Evolutionary conservation across 2,797 vertebrate genomes (phyloP).

Genomic region (Taeniopygia guttata): DNA sequence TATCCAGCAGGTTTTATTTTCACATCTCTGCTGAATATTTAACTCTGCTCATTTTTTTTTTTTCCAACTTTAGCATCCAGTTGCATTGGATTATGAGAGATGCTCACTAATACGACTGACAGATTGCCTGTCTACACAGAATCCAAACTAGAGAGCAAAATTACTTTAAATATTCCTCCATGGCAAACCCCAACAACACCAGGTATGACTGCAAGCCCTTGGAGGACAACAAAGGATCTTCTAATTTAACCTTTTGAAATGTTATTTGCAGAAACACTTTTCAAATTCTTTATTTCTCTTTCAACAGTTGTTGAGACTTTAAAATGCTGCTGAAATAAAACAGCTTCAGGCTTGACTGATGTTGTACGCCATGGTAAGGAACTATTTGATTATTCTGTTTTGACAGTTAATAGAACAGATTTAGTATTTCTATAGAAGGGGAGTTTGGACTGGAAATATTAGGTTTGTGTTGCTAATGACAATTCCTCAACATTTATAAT

Average conservation of each 20-base stretch:
- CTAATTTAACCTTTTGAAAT: conserved; percentile 65
- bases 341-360: conserved; percentile 6
- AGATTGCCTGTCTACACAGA: conserved; percentile 45
- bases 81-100: conserved; percentile 20
- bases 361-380: background rate
- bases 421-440: background rate
- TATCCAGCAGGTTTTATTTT: background rate
- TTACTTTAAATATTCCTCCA: conserved; percentile 27
- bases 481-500: background rate
- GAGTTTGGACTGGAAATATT: background rate
- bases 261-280: background rate
- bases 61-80: background rate
- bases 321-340: conserved; percentile 14
- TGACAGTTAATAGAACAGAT: background rate
- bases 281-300: background rate
- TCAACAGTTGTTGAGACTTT: conserved; percentile 47
- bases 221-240: conserved; percentile 51
- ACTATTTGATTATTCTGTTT: background rate
- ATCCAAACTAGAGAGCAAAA: background rate
- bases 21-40: background rate
- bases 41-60: background rate
- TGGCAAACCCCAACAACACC: conserved; percentile 3
- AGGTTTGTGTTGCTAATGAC: background rate
- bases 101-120: conserved; percentile 25
- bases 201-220: conserved; percentile 13